These are phyloP conservation scores for Mormyrops boulengeri DNA, from an alignment of 2,797 vertebrate genomes.

Conservation along the genomic window DNA sequence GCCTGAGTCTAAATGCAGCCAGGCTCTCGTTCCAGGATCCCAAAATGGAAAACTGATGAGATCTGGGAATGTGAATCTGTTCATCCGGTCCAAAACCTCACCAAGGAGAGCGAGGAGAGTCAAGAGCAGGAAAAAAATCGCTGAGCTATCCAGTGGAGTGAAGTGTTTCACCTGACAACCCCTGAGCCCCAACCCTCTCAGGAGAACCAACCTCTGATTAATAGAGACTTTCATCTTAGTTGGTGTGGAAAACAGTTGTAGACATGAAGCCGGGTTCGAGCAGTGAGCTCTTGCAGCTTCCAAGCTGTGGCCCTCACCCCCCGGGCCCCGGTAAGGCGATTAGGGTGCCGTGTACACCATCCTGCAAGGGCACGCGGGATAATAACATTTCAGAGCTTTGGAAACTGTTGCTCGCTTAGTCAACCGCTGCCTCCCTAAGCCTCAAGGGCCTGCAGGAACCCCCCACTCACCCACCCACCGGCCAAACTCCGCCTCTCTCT, in stretches of 20 bases:
- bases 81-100: background rate
- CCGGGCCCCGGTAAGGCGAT: background rate
- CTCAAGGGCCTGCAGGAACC: background rate
- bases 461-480: constrained; percentile 28
- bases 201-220: background rate
- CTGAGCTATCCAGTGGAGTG: background rate
- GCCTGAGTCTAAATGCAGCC: background rate
- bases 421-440: constrained; percentile 29
- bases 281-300: background rate
- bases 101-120: background rate
- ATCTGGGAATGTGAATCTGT: background rate
- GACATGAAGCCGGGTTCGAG: background rate
- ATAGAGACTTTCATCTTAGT: background rate
- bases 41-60: background rate
- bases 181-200: background rate
- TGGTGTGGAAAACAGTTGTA: background rate
- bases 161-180: background rate
- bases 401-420: constrained; percentile 38
- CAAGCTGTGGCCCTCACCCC: background rate
- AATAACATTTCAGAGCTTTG: constrained; percentile 48
- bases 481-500: constrained; percentile 24
- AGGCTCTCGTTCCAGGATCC: background rate
- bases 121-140: background rate
- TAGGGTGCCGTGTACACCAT: background rate
- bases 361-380: constrained; percentile 43